Evolutionary conservation across 2,888 invertebrate genomes (phyloP), one percentile per base, ranked within the genome.

Genomic region (Tholera decimalis): DNA sequence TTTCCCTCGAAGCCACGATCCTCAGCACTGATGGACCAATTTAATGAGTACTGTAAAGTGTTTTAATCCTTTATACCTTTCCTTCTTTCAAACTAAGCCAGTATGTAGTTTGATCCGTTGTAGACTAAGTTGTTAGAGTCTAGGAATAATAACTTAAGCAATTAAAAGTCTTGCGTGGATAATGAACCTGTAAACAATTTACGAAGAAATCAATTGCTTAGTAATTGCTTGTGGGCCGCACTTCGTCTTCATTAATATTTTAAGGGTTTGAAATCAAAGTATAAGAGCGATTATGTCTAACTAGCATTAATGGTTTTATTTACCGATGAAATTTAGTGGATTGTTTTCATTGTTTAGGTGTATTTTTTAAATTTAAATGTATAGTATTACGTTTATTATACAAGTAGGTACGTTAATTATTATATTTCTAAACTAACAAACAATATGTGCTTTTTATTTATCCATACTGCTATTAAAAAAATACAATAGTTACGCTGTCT

Each of bases 121-220:
- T 30, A 22, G 2, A 15, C 4, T 18, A 51, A 73, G 46, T 67
- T 54, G 30, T 20, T 68, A 24, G 46, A 43, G 41, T 22, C 35
- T 22, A 68, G 41, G 18, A 37, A 75, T 70, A 70, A 70, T 75
- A 51, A 41, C 51, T 57, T 5, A 24, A 70, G 41, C 46, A 51
- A 75, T 70, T 75, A 70, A 56, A 68, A 68, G 69, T 39, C 37
- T 54, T 50, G 43, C 35, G 39, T 57, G 51, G n/a, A 41, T 75
- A 68, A 70, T 53, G 50, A 33, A 7, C 51, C 28, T 26, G 9
- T 51, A 58, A 37, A 47, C 57, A 51, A 57, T 51, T 57, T 41
- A 55, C 43, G 33, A 51, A 70, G 69, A 51, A 46, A 75, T 57
- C 46, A 67, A 44, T 55, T 50, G 24, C 53, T 53, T 24, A 18